Conservation (phyloP, 1,140 invertebrate genomes). For the Halictus rubicundus region DNA sequence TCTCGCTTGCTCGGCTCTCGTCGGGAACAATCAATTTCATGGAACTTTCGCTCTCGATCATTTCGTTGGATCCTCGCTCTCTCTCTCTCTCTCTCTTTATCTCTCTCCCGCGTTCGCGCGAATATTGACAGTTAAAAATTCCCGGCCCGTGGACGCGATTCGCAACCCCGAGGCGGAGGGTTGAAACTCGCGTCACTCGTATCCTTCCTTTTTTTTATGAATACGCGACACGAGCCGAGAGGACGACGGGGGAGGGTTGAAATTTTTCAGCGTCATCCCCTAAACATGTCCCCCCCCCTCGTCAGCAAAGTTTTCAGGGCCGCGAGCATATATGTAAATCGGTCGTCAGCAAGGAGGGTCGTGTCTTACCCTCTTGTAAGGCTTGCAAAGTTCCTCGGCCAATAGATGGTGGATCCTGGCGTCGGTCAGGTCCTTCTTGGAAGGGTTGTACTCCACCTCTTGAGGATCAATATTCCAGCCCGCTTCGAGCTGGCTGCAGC, state of each 20-base stretch:
- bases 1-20: too few species aligned
- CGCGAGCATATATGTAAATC: not conserved
- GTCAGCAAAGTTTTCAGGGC: conserved; percentile 28
- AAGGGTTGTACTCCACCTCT: conserved; percentile 95
- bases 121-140: not conserved
- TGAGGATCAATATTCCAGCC: conserved; percentile 96
- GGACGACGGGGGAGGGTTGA: not conserved
- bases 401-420: conserved; percentile 95
- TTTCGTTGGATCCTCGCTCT: too few species aligned
- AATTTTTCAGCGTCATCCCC: not conserved
- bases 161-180: not conserved
- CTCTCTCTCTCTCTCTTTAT: too few species aligned
- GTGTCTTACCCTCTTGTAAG: conserved; percentile 90
- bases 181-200: not conserved
- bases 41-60: too few species aligned
- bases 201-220: not conserved
- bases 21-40: too few species aligned
- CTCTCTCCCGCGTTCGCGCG: too few species aligned
- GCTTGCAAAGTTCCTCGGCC: conserved; percentile 94
- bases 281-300: not conserved
- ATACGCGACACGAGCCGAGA: not conserved
- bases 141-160: not conserved
- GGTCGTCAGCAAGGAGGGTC: not conserved
- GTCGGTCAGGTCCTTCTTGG: conserved; percentile 94
- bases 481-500: conserved; percentile 89